Percentiles rank a stretch among this genome's conserved stretches.
phyloP scores from a whole-genome alignment of 2,888 invertebrate species.

The Monoplex corrugatus region DNA sequence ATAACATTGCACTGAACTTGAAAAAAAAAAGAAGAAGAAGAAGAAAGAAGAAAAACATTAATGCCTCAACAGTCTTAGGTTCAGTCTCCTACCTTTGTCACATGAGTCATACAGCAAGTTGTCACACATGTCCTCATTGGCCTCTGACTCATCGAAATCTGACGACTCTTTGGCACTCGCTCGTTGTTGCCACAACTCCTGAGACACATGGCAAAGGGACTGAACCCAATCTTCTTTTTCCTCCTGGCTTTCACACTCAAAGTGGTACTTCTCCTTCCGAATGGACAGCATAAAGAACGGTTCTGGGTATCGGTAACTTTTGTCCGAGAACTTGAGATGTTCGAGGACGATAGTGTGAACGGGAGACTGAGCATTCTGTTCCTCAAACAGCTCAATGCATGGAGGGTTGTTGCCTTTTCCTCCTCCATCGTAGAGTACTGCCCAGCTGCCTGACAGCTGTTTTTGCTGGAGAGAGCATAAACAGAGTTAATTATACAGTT shows the following conservation, averaged over 20 bases:
- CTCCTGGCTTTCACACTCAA: conserved; percentile 53
- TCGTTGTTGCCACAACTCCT: conserved; percentile 39
- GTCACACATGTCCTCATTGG: conserved; percentile 54
- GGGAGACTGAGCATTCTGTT: conserved; percentile 42
- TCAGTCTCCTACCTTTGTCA: conserved; percentile 53
- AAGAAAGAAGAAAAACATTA: neutral
- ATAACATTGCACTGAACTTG: neutral
- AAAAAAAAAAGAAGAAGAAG: neutral
- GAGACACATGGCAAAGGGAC: conserved; percentile 47
- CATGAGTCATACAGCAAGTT: conserved; percentile 56
- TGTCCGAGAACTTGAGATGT: conserved; percentile 32
- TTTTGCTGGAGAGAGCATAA: conserved; percentile 58
- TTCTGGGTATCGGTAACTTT: conserved; percentile 40
- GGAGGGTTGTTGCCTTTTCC: conserved; percentile 49
- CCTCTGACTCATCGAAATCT: conserved; percentile 31
- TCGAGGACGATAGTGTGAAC: conserved; percentile 53
- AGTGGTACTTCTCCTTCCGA: conserved; percentile 56
- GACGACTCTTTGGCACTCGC: conserved; percentile 21
- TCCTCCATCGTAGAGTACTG: conserved; percentile 55
- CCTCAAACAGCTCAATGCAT: conserved; percentile 59
- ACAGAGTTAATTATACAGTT: too few relatives aligned
- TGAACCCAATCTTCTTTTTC: conserved; percentile 58
- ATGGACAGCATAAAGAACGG: conserved; percentile 58
- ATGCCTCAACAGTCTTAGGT: neutral
- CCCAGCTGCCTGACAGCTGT: conserved; percentile 57